These are phyloP conservation scores for Cavia aperea DNA, from an alignment of 2,113 vertebrate genomes.

Conservation along the genomic window DNA sequence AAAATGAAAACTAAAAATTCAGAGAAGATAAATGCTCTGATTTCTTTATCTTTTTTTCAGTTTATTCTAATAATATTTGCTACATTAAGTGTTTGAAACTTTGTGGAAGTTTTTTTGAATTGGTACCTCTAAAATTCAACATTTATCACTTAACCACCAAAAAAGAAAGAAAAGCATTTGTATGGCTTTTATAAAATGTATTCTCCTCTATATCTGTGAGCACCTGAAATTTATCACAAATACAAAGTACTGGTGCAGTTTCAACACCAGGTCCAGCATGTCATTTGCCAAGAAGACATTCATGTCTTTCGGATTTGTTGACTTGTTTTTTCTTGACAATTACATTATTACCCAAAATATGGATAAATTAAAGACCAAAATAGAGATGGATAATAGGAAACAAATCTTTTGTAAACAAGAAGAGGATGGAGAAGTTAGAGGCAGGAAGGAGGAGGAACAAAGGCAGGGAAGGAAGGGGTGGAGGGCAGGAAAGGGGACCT, in stretches of 20 bases:
- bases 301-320: not conserved
- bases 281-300: not conserved
- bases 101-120: conserved; percentile 21
- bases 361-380: not conserved
- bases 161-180: conserved; percentile 12
- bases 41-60: not conserved
- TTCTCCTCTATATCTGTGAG: not conserved
- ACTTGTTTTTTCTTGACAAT: not conserved
- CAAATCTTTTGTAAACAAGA: not conserved
- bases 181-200: not conserved
- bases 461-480: not conserved
- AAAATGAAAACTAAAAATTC: not conserved
- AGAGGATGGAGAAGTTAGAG: not conserved
- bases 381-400: not conserved
- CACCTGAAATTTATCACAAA: not conserved
- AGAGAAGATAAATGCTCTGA: not conserved
- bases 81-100: conserved; percentile 14
- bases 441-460: not conserved
- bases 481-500: not conserved
- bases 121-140: not conserved
- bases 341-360: not conserved
- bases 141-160: conserved; percentile 24
- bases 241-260: conserved; percentile 10
- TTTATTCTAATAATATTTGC: not conserved
- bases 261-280: not conserved